Evolutionary conservation across 2,888 invertebrate species (phyloP).

Genomic region (Cataglyphis altisquamis): DNA sequence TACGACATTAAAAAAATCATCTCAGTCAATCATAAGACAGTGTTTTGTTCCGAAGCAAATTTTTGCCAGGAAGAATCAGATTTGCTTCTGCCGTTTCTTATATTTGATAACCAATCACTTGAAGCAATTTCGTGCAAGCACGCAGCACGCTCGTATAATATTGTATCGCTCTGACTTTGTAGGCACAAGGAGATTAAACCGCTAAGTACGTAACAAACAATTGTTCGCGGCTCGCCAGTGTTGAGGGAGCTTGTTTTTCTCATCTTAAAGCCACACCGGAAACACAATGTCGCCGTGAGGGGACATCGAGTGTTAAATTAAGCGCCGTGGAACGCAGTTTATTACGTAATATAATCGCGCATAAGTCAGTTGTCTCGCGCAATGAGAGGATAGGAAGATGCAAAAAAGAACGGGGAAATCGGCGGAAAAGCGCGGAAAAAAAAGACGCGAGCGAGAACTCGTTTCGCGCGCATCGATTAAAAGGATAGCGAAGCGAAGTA

Average conservation of each 20-base stretch:
- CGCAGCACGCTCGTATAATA: background rate
- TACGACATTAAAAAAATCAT: background rate
- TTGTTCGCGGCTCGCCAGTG: slow-evolving; percentile 31
- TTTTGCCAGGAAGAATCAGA: background rate
- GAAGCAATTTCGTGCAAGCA: slow-evolving; percentile 32
- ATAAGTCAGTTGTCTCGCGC: slow-evolving; percentile 16
- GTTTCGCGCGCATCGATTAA: slow-evolving; percentile 43
- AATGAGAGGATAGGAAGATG: background rate
- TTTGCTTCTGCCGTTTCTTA: slow-evolving; percentile 4
- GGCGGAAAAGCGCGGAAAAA: background rate
- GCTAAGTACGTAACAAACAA: slow-evolving; percentile 50
- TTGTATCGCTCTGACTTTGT: slow-evolving; percentile 17
- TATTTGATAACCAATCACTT: slow-evolving; percentile 40
- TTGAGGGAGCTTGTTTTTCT: slow-evolving; percentile 34
- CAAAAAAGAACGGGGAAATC: background rate
- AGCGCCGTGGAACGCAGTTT: slow-evolving; percentile 5
- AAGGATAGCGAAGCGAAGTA: slow-evolving; percentile 58
- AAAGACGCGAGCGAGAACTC: slow-evolving; percentile 10
- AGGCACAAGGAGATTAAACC: slow-evolving; percentile 42
- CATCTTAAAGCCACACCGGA: background rate
- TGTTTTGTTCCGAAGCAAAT: background rate
- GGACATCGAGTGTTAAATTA: slow-evolving; percentile 50
- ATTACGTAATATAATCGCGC: slow-evolving; percentile 47
- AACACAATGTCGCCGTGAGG: slow-evolving; percentile 19
- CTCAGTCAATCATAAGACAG: background rate